Conservation (phyloP, 2,888 invertebrate genomes). For the Unio delphinus region DNA sequence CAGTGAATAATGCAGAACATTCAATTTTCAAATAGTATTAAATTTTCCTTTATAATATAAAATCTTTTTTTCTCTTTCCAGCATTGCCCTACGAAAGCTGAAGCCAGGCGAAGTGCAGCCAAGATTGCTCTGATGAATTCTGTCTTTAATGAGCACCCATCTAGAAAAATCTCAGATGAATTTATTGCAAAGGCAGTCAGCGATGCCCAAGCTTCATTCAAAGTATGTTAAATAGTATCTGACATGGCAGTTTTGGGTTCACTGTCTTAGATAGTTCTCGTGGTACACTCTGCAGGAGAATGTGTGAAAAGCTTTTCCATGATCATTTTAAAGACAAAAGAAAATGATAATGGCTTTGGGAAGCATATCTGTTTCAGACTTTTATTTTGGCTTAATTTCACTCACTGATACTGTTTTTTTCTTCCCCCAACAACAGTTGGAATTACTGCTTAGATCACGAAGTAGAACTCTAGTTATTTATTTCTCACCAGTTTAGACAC, state of each 20-base stretch:
- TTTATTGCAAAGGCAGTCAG: conserved; percentile 94
- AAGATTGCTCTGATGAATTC: conserved; percentile 98
- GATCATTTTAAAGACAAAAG: background rate
- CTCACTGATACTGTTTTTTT: no score
- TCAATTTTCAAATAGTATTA: no score
- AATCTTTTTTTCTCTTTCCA: conserved; percentile 65
- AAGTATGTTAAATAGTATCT: conserved; percentile 74
- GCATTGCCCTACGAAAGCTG: conserved; percentile 95
- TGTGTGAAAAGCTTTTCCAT: no score
- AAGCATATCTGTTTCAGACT: no score
- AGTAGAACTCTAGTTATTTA: no score
- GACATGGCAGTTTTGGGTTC: conserved; percentile 36
- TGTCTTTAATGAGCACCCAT: conserved; percentile 96
- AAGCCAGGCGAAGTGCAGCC: conserved; percentile 92
- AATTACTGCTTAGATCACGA: no score
- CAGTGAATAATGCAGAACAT: no score
- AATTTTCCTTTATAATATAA: no score
- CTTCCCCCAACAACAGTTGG: no score
- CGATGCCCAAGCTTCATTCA: conserved; percentile 91
- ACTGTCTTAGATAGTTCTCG: background rate
- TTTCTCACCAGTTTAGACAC: no score
- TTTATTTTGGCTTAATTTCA: no score
- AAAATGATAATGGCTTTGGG: background rate
- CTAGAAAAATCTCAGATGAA: conserved; percentile 90
- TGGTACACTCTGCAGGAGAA: no score